Conservation (phyloP, 2,797 vertebrate species). For the Tokudaia tokunoshimensis region DNA sequence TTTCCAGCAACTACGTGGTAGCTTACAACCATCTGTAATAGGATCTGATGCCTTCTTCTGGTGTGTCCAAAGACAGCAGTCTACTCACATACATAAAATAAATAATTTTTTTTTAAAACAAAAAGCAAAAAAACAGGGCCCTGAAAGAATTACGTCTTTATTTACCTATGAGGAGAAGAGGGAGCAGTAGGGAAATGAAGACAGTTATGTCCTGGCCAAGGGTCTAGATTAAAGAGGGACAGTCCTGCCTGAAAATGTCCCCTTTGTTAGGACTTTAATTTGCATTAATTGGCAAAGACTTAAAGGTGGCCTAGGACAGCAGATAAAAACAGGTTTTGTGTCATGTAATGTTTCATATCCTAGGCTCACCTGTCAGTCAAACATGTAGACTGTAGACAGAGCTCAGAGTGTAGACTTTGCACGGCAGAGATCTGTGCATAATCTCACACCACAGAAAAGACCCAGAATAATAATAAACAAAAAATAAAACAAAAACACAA, state of each 20-base stretch:
- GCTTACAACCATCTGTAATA: background rate
- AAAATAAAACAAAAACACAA: background rate
- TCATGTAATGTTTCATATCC: background rate
- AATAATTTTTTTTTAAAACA: background rate
- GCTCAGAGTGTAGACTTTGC: background rate
- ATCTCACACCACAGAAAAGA: background rate
- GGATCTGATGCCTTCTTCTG: background rate
- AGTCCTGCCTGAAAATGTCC: conserved; percentile 25
- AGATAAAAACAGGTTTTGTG: background rate
- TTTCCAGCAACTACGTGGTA: background rate
- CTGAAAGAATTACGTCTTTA: background rate
- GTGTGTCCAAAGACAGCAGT: background rate
- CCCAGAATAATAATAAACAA: background rate
- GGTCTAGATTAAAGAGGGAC: background rate
- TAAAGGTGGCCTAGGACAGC: background rate
- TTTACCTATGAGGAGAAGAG: conserved; percentile 6
- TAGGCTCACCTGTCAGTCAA: background rate
- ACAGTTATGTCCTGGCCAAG: background rate
- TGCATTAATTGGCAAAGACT: background rate
- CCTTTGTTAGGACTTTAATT: conserved; percentile 29
- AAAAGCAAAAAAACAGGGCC: background rate
- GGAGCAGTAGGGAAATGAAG: conserved; percentile 2
- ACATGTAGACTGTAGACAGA: background rate
- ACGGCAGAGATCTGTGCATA: background rate
- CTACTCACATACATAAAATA: background rate